phyloP scores from a whole-genome alignment of 1,140 invertebrate species.

The Oedothorax gibbosus region DNA sequence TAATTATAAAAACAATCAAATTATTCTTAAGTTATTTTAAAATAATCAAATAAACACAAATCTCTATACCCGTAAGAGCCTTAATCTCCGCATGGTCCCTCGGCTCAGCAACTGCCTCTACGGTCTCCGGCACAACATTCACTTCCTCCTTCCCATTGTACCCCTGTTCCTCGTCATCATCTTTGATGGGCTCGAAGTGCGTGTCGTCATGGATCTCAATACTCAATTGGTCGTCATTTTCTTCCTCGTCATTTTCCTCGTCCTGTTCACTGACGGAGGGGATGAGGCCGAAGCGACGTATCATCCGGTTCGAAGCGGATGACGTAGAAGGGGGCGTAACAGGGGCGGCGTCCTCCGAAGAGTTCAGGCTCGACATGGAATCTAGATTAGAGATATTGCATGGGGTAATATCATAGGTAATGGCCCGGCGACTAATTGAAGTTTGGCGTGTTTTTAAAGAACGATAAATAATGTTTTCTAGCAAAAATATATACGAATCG shows the following conservation, averaged over 20 bases:
- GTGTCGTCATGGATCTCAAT: slow-evolving; percentile 55
- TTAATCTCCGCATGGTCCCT: slow-evolving; percentile 22
- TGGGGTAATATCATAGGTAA: neutral
- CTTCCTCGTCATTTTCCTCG: slow-evolving; percentile 44
- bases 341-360: slow-evolving; percentile 46
- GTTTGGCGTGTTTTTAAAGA: neutral
- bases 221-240: slow-evolving; percentile 33
- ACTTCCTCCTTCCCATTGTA: slow-evolving; percentile 1
- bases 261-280: slow-evolving; percentile 52
- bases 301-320: too few relatives aligned
- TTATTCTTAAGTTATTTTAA: too few relatives aligned
- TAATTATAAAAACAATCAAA: too few relatives aligned
- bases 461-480: too few relatives aligned
- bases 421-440: neutral
- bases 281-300: slow-evolving; percentile 30
- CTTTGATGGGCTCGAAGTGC: slow-evolving; percentile 48
- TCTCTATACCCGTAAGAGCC: slow-evolving; percentile 23
- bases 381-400: neutral
- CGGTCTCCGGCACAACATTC: neutral
- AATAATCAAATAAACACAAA: neutral
- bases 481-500: neutral
- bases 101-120: neutral
- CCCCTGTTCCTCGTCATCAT: slow-evolving; percentile 22
- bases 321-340: neutral
- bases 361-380: slow-evolving; percentile 46